Base-by-base conservation (phyloP, 2,797 vertebrate species). In the Sparidentex hasta region DNA sequence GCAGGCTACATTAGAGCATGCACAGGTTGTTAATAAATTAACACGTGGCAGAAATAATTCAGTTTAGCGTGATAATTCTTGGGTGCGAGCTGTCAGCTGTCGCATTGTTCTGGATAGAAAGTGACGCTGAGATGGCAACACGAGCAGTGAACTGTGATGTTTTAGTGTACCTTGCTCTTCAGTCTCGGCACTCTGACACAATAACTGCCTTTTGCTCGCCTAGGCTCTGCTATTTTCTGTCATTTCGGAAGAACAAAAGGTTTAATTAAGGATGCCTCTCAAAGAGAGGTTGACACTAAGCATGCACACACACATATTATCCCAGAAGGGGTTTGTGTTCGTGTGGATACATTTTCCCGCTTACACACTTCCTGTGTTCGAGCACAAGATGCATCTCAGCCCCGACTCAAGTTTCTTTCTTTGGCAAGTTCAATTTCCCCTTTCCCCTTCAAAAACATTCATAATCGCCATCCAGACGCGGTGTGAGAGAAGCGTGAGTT, bases 11-110 rank as follows among this genome's bases (percentile, higher is more conserved):
- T 96, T 96, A 96, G 93, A 94, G 95, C 95, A 95, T 90, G 94
- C 94, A 93, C 91, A 97, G 96, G 96, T 96, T 96, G 95, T 95
- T 97, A 94, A 95, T 94, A 96, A 96, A 95, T 94, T 97, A 97
- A 96, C 96, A 97, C 93, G 90, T 97, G 96, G 96, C 97, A 97
- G 96, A 96, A 98, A 97, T 96, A 96, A 97, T 98, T 98, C 96
- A 95, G 93, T 96, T 97, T 96, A 96, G 96, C 95, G 95, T 95
- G 96, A 96, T 96, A 95, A 97, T 96, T 96, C 96, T 96, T 95
- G 95, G 91, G 93, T 91, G 96, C 93, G 92, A 94, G 95, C 95
- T 98, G 96, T 98, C 97, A 97, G 95, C 96, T 96, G 96, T 97
- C 93, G 95, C 94, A 94, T 97, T 96, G 96, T 95, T 95, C 95